phyloP scores from a whole-genome alignment of 1,140 invertebrate species.

The Drosophila lini region DNA sequence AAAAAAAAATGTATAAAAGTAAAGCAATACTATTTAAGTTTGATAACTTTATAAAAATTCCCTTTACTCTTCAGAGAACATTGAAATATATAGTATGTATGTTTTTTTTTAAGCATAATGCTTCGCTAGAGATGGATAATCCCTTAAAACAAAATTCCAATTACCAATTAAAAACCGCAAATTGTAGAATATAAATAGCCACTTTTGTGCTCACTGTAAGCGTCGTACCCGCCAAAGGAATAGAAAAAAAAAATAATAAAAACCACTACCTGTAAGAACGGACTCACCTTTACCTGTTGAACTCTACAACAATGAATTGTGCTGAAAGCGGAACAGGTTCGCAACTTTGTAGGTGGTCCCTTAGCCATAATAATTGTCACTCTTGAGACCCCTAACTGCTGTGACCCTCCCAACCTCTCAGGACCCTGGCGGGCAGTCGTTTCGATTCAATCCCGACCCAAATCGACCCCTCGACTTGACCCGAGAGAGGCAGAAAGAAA shows the following conservation, averaged over 20 bases:
- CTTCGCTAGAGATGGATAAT: neutral
- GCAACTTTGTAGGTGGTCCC: conserved; percentile 43
- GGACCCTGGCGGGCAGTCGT: conserved; percentile 22
- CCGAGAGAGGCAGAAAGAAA: conserved; percentile 19
- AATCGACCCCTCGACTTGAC: conserved; percentile 31
- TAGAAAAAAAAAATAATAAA: conserved; percentile 4
- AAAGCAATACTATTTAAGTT: neutral
- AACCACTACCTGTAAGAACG: conserved; percentile 21
- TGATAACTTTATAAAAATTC: neutral
- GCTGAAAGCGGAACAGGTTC: conserved; percentile 39
- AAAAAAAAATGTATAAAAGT: too few relatives aligned
- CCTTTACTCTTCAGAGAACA: neutral
- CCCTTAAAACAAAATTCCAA: conserved; percentile 3
- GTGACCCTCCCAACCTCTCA: conserved; percentile 22
- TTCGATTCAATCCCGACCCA: conserved; percentile 43
- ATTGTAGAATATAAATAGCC: neutral
- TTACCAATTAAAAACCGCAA: conserved; percentile 11
- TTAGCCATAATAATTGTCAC: conserved; percentile 44
- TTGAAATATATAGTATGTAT: neutral
- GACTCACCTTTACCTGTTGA: conserved; percentile 37
- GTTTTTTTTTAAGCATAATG: neutral
- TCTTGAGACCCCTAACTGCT: conserved; percentile 35
- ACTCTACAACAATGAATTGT: conserved; percentile 26
- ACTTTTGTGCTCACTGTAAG: conserved; percentile 11
- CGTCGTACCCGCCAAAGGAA: neutral